These are phyloP conservation scores for Bhutanitis thaidina DNA, from an alignment of 2,888 invertebrate genomes.

Conservation along the genomic window DNA sequence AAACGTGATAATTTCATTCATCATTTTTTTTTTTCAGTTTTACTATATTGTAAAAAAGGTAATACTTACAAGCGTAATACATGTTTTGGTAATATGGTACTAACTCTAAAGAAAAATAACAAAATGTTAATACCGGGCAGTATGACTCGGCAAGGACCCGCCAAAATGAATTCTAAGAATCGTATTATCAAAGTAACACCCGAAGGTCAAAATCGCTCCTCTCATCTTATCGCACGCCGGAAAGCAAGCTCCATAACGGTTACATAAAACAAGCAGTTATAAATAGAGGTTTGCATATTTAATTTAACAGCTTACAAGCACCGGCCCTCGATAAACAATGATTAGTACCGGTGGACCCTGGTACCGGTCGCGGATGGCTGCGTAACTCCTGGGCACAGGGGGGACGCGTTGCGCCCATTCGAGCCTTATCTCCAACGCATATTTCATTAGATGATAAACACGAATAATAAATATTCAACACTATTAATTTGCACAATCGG, in stretches of 20 bases:
- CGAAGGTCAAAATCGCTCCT: constrained; percentile 14
- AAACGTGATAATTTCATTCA: no score
- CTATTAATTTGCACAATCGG: constrained; percentile 9
- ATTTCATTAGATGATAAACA: constrained; percentile 9
- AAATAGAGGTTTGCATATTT: constrained; percentile 33
- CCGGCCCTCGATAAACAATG: constrained; percentile 30
- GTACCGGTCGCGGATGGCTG: constrained; percentile 8
- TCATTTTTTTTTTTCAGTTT: no score
- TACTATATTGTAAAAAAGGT: no score
- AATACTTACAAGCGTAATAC: no score
- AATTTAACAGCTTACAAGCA: constrained; percentile 30
- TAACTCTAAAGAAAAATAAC: no score
- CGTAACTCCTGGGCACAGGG: not conserved
- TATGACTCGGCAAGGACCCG: no score
- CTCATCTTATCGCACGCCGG: constrained; percentile 22
- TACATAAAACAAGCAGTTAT: constrained; percentile 29
- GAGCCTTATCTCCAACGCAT: constrained; percentile 18
- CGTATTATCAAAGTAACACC: no score
- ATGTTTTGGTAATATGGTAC: no score
- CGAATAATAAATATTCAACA: constrained; percentile 4
- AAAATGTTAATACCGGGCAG: no score
- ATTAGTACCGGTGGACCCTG: constrained; percentile 17
- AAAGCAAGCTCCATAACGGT: constrained; percentile 27
- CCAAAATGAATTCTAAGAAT: no score
- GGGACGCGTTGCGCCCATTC: not conserved